Evolutionary conservation across 2,888 invertebrate genomes (phyloP).

Genomic region (Xylocampa areola): DNA sequence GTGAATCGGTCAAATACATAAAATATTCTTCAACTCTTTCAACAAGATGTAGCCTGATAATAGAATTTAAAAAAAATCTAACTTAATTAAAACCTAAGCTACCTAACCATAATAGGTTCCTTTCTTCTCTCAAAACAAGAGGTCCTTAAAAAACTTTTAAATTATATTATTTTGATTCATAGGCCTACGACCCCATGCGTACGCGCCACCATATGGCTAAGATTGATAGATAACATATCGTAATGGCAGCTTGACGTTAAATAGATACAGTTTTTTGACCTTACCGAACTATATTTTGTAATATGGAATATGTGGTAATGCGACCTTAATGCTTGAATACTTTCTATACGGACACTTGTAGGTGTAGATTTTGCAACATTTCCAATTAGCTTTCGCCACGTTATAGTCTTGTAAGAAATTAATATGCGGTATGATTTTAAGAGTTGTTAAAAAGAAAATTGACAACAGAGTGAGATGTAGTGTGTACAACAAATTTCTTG

Average conservation of each 20-base stretch:
- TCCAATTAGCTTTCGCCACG: neutral
- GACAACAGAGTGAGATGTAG: too few species aligned
- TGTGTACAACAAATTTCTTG: too few species aligned
- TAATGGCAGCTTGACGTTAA: constrained; percentile 73
- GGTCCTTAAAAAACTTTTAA: constrained; percentile 35
- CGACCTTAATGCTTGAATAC: constrained; percentile 8
- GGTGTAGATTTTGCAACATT: neutral
- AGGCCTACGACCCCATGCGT: constrained; percentile 36
- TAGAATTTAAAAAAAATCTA: too few species aligned
- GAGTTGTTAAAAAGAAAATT: constrained; percentile 9
- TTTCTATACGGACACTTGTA: constrained; percentile 15
- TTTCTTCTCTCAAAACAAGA: neutral
- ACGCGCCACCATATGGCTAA: constrained; percentile 65
- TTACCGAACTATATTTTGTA: constrained; percentile 34
- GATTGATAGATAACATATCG: constrained; percentile 67
- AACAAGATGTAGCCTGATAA: too few species aligned
- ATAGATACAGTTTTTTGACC: constrained; percentile 63
- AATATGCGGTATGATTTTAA: neutral
- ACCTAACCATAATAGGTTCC: too few species aligned
- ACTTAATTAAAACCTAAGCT: too few species aligned
- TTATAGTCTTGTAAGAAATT: constrained; percentile 16
- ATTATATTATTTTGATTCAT: constrained; percentile 60
- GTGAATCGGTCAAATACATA: too few species aligned
- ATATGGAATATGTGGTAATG: constrained; percentile 9
- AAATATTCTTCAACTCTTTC: too few species aligned